A percentile compares a stretch with the other conserved stretches of the same genome.
These are phyloP conservation scores for Capreolus pygargus DNA, from an alignment of 2,113 vertebrate genomes.

Conservation along the genomic window DNA sequence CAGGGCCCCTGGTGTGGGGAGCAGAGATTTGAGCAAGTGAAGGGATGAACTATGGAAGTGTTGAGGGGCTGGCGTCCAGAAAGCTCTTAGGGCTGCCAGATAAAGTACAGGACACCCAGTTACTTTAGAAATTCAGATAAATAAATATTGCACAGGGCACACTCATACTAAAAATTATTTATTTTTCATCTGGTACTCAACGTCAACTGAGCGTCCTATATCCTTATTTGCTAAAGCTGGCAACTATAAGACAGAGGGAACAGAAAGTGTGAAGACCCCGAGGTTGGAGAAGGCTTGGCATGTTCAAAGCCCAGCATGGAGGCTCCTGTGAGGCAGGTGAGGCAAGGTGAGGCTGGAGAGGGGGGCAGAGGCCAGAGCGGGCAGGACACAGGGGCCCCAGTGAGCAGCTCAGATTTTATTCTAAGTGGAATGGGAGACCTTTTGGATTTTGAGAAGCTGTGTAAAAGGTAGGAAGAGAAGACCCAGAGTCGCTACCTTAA, in stretches of 20 bases:
- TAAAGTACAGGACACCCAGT: neutral
- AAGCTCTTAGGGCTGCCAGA: neutral
- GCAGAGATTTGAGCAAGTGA: neutral
- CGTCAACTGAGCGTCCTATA: neutral
- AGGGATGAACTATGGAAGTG: fast-evolving
- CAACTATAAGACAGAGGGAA: neutral
- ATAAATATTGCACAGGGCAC: neutral
- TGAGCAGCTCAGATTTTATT: neutral
- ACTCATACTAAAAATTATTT: neutral
- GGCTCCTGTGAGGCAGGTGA: neutral
- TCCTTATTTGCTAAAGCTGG: neutral
- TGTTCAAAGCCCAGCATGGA: neutral
- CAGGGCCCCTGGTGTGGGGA: neutral
- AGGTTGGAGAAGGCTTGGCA: neutral
- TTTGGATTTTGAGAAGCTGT: neutral
- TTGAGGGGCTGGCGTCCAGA: no score
- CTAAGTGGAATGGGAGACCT: neutral
- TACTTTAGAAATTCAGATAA: neutral
- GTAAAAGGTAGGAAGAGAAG: neutral
- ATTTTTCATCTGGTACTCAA: neutral
- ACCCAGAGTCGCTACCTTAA: neutral
- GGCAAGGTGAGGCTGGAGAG: neutral
- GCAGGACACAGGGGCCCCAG: fast-evolving
- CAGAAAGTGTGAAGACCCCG: neutral
- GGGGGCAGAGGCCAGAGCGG: fast-evolving